phyloP scores from a whole-genome alignment of 2,888 invertebrate genomes.

The Torymus tubicola region DNA sequence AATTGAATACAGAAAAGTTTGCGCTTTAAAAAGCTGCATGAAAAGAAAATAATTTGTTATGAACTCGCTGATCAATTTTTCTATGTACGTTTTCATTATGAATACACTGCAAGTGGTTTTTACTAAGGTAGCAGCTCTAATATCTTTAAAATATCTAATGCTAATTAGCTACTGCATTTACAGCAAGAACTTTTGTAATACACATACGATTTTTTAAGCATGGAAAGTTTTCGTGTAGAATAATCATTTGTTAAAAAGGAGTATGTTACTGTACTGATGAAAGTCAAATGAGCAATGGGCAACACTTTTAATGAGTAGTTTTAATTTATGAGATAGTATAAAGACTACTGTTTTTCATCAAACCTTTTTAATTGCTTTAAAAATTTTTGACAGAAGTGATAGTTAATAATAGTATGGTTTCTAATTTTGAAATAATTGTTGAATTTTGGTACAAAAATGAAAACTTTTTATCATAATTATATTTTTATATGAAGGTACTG shows the following conservation, averaged over 20 bases:
- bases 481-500: neutral
- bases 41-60: constrained; percentile 48
- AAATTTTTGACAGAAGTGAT: neutral
- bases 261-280: neutral
- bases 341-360: too few species aligned
- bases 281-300: too few species aligned
- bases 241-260: constrained; percentile 27
- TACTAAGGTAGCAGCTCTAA: constrained; percentile 39
- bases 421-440: neutral
- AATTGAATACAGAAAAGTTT: constrained; percentile 37
- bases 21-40: constrained; percentile 40
- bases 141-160: constrained; percentile 35
- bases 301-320: too few species aligned
- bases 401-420: too few species aligned
- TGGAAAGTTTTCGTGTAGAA: constrained; percentile 40
- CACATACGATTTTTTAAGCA: constrained; percentile 21
- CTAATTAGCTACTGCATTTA: constrained; percentile 42
- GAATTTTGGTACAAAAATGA: neutral
- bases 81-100: constrained; percentile 38
- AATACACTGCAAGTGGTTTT: constrained; percentile 49
- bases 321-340: too few species aligned
- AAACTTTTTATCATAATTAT: neutral
- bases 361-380: neutral
- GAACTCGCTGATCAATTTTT: constrained; percentile 45
- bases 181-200: constrained; percentile 58